Percentiles rank a stretch among this genome's conserved stretches.
phyloP scores from a whole-genome alignment of 2,888 invertebrate species.

The Nineta flava region DNA sequence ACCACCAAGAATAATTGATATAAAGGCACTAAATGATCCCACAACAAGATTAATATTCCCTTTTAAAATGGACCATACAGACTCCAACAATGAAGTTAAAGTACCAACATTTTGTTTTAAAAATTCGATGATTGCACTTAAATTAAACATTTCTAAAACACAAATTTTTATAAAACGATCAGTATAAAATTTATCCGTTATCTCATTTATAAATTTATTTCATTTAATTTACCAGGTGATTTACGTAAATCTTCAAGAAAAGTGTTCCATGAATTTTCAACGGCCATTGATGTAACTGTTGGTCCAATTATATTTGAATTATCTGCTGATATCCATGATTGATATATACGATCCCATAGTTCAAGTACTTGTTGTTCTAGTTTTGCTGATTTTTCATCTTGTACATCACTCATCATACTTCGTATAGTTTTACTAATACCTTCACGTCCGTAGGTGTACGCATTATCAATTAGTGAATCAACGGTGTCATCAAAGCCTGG shows the following conservation, averaged over 20 bases:
- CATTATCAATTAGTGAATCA: constrained; percentile 82
- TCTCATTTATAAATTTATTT: background rate
- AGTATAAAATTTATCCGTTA: background rate
- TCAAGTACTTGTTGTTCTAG: constrained; percentile 80
- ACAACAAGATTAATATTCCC: constrained; percentile 80
- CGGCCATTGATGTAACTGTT: constrained; percentile 53
- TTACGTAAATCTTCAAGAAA: constrained; percentile 56
- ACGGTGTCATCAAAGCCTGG: constrained; percentile 71
- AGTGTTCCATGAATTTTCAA: constrained; percentile 55
- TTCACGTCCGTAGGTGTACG: constrained; percentile 81
- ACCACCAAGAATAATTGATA: constrained; percentile 75
- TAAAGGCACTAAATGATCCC: constrained; percentile 69
- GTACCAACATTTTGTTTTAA: constrained; percentile 83
- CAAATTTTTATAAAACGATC: background rate
- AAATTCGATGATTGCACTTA: constrained; percentile 60
- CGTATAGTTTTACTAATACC: constrained; percentile 78
- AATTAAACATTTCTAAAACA: constrained; percentile 48
- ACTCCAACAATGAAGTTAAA: constrained; percentile 71
- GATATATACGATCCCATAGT: constrained; percentile 86
- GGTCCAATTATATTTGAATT: constrained; percentile 43
- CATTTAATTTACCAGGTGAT: constrained; percentile 43
- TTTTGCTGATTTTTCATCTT: constrained; percentile 61
- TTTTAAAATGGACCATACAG: constrained; percentile 76
- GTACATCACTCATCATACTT: constrained; percentile 63
- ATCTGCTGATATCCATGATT: constrained; percentile 73